Conservation (phyloP, 2,797 vertebrate genomes). For the Malacoctenus gilli region DNA sequence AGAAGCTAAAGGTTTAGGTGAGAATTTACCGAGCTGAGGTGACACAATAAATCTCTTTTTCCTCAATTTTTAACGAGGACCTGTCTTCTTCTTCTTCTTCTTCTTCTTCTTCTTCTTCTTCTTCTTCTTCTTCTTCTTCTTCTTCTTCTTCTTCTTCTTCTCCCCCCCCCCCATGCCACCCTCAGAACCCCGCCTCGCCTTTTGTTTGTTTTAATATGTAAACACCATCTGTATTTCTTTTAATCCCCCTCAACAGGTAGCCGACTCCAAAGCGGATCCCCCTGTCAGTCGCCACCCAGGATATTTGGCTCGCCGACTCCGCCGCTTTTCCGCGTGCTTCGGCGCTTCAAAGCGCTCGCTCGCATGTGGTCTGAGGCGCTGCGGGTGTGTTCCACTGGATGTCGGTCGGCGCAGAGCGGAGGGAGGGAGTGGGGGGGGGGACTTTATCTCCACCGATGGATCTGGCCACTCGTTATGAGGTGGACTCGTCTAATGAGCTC, state of each 20-base stretch:
- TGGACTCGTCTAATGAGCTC: constrained; percentile 67
- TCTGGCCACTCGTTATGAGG: constrained; percentile 66
- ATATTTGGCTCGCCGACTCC: constrained; percentile 69
- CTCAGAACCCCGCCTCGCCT: constrained; percentile 32
- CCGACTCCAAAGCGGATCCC: constrained; percentile 66
- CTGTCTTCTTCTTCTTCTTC: constrained; percentile 4
- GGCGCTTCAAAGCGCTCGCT: constrained; percentile 76
- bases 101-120: constrained; percentile 4
- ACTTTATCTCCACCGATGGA: constrained; percentile 64
- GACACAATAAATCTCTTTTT: neutral
- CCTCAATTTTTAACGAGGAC: constrained; percentile 9
- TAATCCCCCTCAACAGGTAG: constrained; percentile 79
- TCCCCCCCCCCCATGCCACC: no score
- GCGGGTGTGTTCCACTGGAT: constrained; percentile 67
- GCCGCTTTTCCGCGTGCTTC: constrained; percentile 54
- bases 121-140: constrained; percentile 4
- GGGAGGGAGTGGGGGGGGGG: no score
- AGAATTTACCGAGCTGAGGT: constrained; percentile 1
- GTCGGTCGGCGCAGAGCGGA: constrained; percentile 51
- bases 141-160: constrained; percentile 4
- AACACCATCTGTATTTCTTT: constrained; percentile 74
- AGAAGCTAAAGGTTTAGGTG: neutral
- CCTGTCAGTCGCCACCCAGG: constrained; percentile 65
- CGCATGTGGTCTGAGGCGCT: constrained; percentile 65
- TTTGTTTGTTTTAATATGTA: constrained; percentile 62